Conservation (phyloP, 2,797 vertebrate genomes). For the Thripadectes ignobilis region DNA sequence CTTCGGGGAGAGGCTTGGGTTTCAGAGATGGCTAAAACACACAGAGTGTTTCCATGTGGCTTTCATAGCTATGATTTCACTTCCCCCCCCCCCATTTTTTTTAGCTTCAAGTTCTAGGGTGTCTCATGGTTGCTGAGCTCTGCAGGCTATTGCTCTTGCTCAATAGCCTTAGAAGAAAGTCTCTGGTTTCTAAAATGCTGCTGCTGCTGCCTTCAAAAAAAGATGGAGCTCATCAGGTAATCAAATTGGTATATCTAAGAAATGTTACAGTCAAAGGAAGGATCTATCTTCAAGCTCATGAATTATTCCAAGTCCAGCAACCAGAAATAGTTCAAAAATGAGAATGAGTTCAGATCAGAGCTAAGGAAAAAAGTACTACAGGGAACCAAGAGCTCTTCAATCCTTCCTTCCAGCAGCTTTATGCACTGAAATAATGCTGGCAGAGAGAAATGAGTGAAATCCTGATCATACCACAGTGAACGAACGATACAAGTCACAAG, state of each 20-base stretch:
- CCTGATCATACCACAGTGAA: background rate
- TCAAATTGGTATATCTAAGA: background rate
- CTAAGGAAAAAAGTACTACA: background rate
- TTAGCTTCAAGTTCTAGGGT: background rate
- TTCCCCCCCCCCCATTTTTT: background rate
- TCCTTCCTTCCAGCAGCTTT: background rate
- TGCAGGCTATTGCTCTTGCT: background rate
- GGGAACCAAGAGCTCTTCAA: background rate
- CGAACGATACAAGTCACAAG: fast-evolving
- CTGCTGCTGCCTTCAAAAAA: background rate
- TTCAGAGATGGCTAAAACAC: slow-evolving; percentile 6
- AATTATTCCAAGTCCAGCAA: slow-evolving; percentile 44
- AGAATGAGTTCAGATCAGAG: slow-evolving; percentile 12
- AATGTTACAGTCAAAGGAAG: background rate
- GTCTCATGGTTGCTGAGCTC: background rate
- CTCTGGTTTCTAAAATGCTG: background rate
- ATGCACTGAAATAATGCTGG: background rate
- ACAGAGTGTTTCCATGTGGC: background rate
- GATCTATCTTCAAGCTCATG: slow-evolving; percentile 31
- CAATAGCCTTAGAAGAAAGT: background rate
- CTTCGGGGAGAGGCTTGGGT: background rate
- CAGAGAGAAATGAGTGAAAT: background rate
- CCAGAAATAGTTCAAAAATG: slow-evolving; percentile 29
- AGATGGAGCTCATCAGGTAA: background rate
- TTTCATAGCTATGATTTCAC: background rate